phyloP scores from a whole-genome alignment of 1,140 invertebrate genomes.

The Melitaea cinxia region DNA sequence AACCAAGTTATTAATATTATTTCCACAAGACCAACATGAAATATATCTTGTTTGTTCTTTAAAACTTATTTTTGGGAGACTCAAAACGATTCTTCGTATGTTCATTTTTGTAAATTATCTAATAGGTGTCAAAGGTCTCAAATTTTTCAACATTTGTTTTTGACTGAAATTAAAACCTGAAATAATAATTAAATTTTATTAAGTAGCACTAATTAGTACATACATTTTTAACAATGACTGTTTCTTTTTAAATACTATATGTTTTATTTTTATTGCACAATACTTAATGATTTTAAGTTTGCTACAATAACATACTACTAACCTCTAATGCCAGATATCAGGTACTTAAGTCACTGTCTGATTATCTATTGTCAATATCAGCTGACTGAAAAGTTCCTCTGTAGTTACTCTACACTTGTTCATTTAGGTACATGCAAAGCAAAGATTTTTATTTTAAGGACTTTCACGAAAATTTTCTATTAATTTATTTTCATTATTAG shows the following conservation, averaged over 20 bases:
- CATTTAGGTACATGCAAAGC: neutral
- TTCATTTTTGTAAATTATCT: slow-evolving; percentile 15
- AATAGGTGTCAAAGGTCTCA: neutral
- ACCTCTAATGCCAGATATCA: neutral
- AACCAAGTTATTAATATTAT: slow-evolving; percentile 45
- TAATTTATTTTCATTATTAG: too few relatives aligned
- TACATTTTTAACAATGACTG: neutral
- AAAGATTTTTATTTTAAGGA: too few relatives aligned
- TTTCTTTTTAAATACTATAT: neutral
- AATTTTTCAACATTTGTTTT: neutral
- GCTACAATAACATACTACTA: neutral
- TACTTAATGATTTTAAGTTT: neutral
- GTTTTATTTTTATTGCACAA: neutral
- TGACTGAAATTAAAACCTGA: neutral
- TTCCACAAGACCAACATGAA: slow-evolving; percentile 75
- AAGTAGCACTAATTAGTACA: neutral
- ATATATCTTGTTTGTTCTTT: slow-evolving; percentile 41
- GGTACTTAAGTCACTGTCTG: too few relatives aligned
- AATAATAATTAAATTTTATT: too few relatives aligned
- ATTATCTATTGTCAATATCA: neutral
- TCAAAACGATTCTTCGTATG: slow-evolving; percentile 4
- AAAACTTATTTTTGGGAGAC: slow-evolving; percentile 14
- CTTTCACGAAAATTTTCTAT: too few relatives aligned
- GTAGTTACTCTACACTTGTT: neutral
- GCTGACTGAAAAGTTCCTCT: neutral